Evolutionary conservation across 2,113 vertebrate species (phyloP), one percentile per base, ranked within the genome.

Genomic region (Seriola quinqueradiata): DNA sequence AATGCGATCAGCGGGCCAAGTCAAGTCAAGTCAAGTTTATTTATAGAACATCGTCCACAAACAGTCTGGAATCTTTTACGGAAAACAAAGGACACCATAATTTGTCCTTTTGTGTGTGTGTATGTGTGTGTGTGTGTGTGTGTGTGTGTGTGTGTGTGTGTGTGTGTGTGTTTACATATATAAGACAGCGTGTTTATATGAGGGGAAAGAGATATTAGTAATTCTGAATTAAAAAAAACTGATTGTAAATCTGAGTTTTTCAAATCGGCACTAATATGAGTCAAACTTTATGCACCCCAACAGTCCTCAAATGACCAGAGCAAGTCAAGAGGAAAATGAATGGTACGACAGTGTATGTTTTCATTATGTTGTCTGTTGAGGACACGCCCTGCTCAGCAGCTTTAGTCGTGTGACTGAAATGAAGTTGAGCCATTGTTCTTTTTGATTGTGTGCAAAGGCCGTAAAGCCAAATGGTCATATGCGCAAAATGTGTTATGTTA

Each of bases 1-100:
- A 90, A 90, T 84, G 72, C 84, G 90, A 87, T 90, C 82, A 82
- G 82, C 63, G 57, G 78, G 79, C 36, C 76, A 75, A 79, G 80
- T 59, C 67, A 70, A 78, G 82, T 42, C 76, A 70, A 79, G 80
- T 85, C 70, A 58, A 67, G 79, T 90, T 75, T 93, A 84, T 89
- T 90, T 85, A 81, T 81, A 90, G 75, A 38, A 42, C 6, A 3
- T 48, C 38, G 57, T 71, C 32, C 54, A 73, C 68, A 75, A 77
- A 86, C 81, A 57, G 79, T 73, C 80, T 75, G 25, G 61, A 75
- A 52, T 32, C 16, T 70, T 70, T 77, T 40, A 71, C 19, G 6
- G 60, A 55, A 87, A 83, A 79, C 28, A 79, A 68, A 16, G 13
- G 25, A 52, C 48, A 50, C n/a, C 1, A 16, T 3, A 21, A 21